Evolutionary conservation across 2,888 invertebrate species (phyloP), one percentile per base, ranked within the genome.

Genomic region (Eristalis pertinax): DNA sequence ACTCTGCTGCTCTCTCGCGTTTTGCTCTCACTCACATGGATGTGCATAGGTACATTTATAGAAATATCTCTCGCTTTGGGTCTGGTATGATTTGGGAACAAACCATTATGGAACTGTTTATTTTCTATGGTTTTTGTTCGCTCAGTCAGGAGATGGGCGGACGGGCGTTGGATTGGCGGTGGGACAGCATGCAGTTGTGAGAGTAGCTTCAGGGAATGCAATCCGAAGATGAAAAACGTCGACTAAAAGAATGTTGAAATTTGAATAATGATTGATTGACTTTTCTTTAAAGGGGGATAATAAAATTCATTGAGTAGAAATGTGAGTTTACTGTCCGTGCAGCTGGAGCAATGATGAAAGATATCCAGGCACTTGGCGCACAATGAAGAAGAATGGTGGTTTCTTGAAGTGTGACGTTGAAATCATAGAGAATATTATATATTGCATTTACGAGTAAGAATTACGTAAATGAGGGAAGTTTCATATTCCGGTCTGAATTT

Each of bases 261-360:
- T 84, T 87, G 84, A 87, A 87, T 87, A 87, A 87, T 87, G 87
- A 87, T 87, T 87, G 87, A 87, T 87, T 87, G 87, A 87, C 84
- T 87, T 87, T 80, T 79, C 87, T 58, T 76, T 84, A 56, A 84
- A 84, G 69, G 29, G 65, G 76, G 58, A 80, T 84, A 80, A 87
- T 87, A 84, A 79, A 83, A 87, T 87, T 87, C 87, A 84, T 84
- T 64, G 79, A 80, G 72, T 63, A 84, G 76, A 79, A 84, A 84
- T 83, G 82, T 78, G 74, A 83, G 70, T 83, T 78, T 69, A 86
- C 73, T 84, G 38, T 68, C 32, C 43, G 19, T 43, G 62, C 43
- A 62, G 41, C 64, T 78, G 69, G 19, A 19, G 56, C 64, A 78
- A 13, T 29, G 60, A 76, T 67, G 58, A 58, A 75, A 22, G 62